Conservation (phyloP, 2,113 vertebrate species). For the Chloroceryle aenea region DNA sequence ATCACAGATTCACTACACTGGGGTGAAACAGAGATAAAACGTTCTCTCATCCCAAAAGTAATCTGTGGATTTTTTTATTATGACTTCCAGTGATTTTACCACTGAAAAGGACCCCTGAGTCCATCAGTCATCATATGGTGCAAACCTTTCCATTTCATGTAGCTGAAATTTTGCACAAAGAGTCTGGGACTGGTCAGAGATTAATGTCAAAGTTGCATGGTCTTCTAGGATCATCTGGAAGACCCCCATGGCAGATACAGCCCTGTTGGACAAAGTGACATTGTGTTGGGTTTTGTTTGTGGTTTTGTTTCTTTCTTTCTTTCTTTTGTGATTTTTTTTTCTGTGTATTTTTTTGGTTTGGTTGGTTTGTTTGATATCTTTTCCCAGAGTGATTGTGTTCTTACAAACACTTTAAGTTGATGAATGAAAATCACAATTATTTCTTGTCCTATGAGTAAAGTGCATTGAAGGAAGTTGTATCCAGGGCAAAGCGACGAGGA, state of each 20-base stretch:
- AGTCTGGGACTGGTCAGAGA: neutral
- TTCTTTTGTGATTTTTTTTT: too few species aligned
- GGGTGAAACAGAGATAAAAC: neutral
- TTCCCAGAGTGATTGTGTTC: accelerated
- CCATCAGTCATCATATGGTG: neutral
- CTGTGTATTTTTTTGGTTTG: too few species aligned
- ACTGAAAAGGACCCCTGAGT: neutral
- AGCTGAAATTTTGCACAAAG: neutral
- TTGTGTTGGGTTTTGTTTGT: neutral
- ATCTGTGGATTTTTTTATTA: neutral
- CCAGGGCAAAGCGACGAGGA: neutral
- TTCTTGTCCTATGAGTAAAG: neutral
- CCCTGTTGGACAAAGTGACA: neutral
- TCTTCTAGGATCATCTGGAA: neutral
- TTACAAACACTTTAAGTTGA: neutral
- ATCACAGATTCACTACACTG: neutral
- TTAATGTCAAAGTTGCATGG: neutral
- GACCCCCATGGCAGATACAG: neutral
- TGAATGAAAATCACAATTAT: neutral
- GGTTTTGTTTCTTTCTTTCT: too few species aligned
- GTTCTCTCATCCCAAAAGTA: neutral
- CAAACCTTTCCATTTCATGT: neutral
- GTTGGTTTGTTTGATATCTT: neutral
- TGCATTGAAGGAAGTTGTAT: neutral
- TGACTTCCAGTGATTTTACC: neutral